Evolutionary conservation across 2,797 vertebrate genomes (phyloP), one percentile per base, ranked within the genome.

Genomic region (Triplophysa yarkandensis): DNA sequence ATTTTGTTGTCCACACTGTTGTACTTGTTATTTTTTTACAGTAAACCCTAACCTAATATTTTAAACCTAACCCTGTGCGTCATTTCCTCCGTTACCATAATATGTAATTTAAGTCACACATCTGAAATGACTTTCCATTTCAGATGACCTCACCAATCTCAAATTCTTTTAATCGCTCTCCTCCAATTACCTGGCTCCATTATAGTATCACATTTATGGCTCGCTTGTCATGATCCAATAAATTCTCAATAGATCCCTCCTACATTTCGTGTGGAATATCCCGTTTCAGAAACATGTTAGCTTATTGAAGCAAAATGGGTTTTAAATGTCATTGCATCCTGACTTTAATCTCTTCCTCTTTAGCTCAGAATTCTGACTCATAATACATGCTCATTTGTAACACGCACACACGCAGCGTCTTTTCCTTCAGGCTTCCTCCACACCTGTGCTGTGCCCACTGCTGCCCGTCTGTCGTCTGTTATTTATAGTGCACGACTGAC

Each of bases 401-500:
- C n/a, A 52, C 41, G 39, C 52, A 58, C 27, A 44, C 19, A 19
- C 7, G 61, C 11, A 43, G 25, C 54, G 32, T 76, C 39, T 41
- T 25, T 41, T 70, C 66, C 46, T 68, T 36, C 36, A 61, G 41
- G 46, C 66, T 32, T 74, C 28, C 62, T 66, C 52, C 62, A 39
- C 73, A 75, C 55, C 73, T 75, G 63, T 75, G 64, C 73, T 75
- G 43, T 61, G 63, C 73, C 55, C 54, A 68, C 43, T 68, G 54
- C 54, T 48, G 23, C 55, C 64, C 64, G 64, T 68, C 54, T 74
- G 63, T 74, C 52, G 19, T 74, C 54, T 75, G 73, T 75, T 75
- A 75, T 75, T 75, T 68, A 75, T 75, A 75, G 73, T 65, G 48
- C 71, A 66, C 19, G 34, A 74, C 62, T 74, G 50, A 74, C 62